These are phyloP conservation scores for Chunga burmeisteri DNA, from an alignment of 2,113 vertebrate genomes.

Conservation along the genomic window DNA sequence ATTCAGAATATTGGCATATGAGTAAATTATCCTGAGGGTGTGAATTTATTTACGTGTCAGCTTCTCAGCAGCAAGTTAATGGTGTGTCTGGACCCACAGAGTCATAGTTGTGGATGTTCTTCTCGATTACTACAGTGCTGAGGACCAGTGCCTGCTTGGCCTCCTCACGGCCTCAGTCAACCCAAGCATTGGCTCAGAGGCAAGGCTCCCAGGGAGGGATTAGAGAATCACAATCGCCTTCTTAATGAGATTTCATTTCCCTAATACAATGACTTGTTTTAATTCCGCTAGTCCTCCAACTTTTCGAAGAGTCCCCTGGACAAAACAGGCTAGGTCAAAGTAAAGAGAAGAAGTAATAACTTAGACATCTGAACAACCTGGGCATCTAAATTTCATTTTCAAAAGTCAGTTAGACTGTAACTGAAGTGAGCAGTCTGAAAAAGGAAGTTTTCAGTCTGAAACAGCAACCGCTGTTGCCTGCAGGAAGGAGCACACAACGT, in stretches of 20 bases:
- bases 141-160: background rate
- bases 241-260: background rate
- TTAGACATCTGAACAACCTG: background rate
- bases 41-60: background rate
- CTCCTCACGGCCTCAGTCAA: background rate
- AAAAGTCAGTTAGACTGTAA: background rate
- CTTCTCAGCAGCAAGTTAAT: background rate
- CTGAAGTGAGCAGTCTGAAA: background rate
- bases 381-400: background rate
- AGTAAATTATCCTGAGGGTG: background rate
- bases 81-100: background rate
- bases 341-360: background rate
- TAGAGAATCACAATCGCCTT: background rate
- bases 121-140: fast-evolving
- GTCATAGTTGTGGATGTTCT: background rate
- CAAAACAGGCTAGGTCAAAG: background rate
- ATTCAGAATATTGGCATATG: background rate
- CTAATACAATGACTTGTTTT: background rate
- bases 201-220: background rate
- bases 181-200: background rate
- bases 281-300: background rate
- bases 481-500: background rate
- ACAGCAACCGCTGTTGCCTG: background rate
- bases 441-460: background rate
- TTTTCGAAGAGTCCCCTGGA: background rate